A percentile compares a stretch with the other conserved stretches of the same genome.
These are phyloP conservation scores for Euspilapteryx auroguttella DNA, from an alignment of 2,888 invertebrate species.

Conservation along the genomic window DNA sequence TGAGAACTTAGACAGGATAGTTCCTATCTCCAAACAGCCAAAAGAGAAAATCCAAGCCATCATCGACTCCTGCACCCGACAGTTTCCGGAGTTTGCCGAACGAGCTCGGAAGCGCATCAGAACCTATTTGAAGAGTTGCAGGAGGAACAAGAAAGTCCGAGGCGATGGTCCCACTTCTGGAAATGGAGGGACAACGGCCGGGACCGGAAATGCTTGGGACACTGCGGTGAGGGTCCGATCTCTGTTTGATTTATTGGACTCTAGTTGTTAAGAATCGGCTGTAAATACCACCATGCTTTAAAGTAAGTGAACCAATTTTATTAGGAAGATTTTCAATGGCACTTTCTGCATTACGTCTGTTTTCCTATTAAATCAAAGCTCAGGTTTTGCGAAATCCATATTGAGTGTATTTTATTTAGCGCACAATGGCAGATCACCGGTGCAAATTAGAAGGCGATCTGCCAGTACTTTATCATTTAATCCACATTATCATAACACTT, in stretches of 20 bases:
- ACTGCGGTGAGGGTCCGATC: constrained; percentile 73
- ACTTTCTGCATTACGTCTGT: too few species aligned
- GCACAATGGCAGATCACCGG: too few species aligned
- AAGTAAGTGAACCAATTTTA: too few species aligned
- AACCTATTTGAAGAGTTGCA: constrained; percentile 93
- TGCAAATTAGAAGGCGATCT: too few species aligned
- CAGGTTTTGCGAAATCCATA: too few species aligned
- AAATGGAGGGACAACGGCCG: constrained; percentile 29
- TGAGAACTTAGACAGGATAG: constrained; percentile 94
- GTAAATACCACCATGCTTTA: too few species aligned
- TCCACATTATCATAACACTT: too few species aligned
- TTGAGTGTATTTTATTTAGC: too few species aligned
- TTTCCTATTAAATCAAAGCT: too few species aligned
- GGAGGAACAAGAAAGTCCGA: constrained; percentile 89
- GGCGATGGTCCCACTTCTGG: constrained; percentile 64
- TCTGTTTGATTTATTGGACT: constrained; percentile 11
- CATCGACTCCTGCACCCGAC: constrained; percentile 94
- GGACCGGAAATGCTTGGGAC: constrained; percentile 75
- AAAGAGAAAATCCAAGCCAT: constrained; percentile 98
- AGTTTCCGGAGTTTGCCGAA: constrained; percentile 96
- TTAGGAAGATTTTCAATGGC: too few species aligned
- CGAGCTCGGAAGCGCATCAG: constrained; percentile 92
- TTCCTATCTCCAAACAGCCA: constrained; percentile 96
- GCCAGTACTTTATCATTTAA: too few species aligned
- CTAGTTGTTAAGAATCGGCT: constrained; percentile 12